Base-by-base conservation (phyloP, 35 echinoderm and acorn worm species). In the Ptychodera flava region DNA sequence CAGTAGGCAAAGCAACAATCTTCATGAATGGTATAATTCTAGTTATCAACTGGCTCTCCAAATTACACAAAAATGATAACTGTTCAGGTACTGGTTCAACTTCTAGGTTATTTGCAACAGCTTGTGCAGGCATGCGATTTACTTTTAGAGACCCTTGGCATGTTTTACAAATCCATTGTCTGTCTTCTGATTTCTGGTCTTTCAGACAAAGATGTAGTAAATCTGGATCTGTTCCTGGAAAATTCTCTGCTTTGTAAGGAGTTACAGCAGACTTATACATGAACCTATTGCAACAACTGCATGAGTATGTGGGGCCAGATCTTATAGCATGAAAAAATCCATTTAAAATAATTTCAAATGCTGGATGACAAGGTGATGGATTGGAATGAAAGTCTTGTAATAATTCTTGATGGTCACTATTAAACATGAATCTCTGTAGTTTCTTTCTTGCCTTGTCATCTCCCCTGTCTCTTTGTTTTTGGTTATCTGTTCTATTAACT, bases 281-380 rank as follows among this genome's bases (percentile, higher is more conserved):
- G 2, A 86, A 75, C 45, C 85, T 76, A 34, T 86, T 86, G 33
- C 85, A 86, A 86, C 29, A 77, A 33, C 29, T 32, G 38, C 85
- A 86, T 29, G 35, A 30, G 35, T 34, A 86, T 77, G 32, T 31
- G 27, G 85, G 85, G 22, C 45, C 45, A 12, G 45, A 64, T 64
- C 22, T 64, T 64, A 64, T 64, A 22, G 6, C 22, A 12, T 64
- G 45, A 12, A 64, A 64, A 64, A 12, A 64, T 12, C 22, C 22
- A 64, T 64, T 64, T 64, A 64, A 64, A 64, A 64, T 64, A 22
- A 64, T 64, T 64, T 64, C 6, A 64, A 64, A 64, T 12, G 45
- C 45, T 12, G 45, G 45, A 22, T 64, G 45, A 12, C 6, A 64
- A 12, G 45, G 6, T 64, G 45, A 64, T 12, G 45, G 45, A 64